A percentile compares a stretch with the other conserved stretches of the same genome.
Conservation (phyloP, 2,113 vertebrate species). For the Neofelis nebulosa region DNA sequence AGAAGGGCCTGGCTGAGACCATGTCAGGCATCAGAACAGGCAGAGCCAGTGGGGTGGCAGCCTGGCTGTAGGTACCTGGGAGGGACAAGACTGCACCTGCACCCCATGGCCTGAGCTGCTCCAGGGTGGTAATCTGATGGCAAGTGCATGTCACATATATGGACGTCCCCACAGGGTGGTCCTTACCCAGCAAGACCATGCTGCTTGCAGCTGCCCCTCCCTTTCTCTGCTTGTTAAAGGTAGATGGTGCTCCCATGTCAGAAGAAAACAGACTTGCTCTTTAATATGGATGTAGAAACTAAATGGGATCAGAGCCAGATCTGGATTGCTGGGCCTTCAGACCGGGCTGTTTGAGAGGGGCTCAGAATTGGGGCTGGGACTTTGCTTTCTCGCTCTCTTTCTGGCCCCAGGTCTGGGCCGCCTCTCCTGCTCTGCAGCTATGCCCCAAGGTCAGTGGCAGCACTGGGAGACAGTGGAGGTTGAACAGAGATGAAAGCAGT, state of each 20-base stretch:
- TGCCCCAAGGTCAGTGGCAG: not conserved
- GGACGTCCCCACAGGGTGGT: slow-evolving; percentile 78
- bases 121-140: slow-evolving; percentile 87
- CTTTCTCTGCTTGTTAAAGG: not conserved
- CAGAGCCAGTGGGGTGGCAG: not conserved
- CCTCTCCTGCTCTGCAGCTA: not conserved
- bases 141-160: slow-evolving; percentile 85
- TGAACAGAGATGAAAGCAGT: no score
- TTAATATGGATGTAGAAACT: not conserved
- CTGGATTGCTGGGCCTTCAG: not conserved
- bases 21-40: not conserved
- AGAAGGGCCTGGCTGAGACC: not conserved
- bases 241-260: not conserved
- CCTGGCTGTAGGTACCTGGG: not conserved
- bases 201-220: not conserved
- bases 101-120: slow-evolving; percentile 5
- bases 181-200: slow-evolving; percentile 9
- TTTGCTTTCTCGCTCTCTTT: not conserved
- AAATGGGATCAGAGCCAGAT: not conserved
- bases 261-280: not conserved
- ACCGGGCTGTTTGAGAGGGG: not conserved
- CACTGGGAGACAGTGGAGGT: no score
- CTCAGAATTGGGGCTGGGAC: rapidly evolving
- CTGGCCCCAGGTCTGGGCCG: not conserved
- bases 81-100: rapidly evolving